Conservation (phyloP, 2,113 vertebrate species). For the Channa maculata region DNA sequence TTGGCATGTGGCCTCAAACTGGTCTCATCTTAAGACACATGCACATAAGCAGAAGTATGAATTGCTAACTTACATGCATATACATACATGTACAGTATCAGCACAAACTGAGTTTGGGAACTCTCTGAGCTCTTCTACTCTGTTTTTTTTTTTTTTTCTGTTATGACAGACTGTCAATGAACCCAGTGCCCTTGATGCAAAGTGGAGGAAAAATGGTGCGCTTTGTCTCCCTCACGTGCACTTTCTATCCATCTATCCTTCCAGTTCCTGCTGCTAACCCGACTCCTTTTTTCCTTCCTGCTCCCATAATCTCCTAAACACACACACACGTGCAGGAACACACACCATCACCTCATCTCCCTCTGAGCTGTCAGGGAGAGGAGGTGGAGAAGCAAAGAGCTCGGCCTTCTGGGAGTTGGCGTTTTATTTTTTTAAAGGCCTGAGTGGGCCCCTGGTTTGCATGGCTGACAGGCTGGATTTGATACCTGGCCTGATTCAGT, state of each 20-base stretch:
- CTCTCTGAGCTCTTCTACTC: neutral
- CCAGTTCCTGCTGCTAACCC: neutral
- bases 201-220: neutral
- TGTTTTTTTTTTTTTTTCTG: slow-evolving; percentile 11
- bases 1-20: slow-evolving; percentile 32
- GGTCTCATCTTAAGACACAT: neutral
- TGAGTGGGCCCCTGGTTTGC: slow-evolving; percentile 68
- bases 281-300: slow-evolving; percentile 9
- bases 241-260: slow-evolving; percentile 21
- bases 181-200: slow-evolving; percentile 19
- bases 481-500: slow-evolving; percentile 83
- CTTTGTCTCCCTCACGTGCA: neutral
- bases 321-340: slow-evolving; percentile 10
- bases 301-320: slow-evolving; percentile 1
- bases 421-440: slow-evolving; percentile 66
- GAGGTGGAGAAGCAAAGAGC: slow-evolving; percentile 52
- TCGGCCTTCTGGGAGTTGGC: slow-evolving; percentile 76
- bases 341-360: slow-evolving; percentile 32
- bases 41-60: neutral
- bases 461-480: slow-evolving; percentile 72
- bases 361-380: slow-evolving; percentile 67
- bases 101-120: neutral
- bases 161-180: slow-evolving; percentile 16
- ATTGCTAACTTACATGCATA: too few species aligned
- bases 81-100: neutral